Conservation (phyloP, 2,797 vertebrate genomes). For the Coccyzus lansbergi region DNA sequence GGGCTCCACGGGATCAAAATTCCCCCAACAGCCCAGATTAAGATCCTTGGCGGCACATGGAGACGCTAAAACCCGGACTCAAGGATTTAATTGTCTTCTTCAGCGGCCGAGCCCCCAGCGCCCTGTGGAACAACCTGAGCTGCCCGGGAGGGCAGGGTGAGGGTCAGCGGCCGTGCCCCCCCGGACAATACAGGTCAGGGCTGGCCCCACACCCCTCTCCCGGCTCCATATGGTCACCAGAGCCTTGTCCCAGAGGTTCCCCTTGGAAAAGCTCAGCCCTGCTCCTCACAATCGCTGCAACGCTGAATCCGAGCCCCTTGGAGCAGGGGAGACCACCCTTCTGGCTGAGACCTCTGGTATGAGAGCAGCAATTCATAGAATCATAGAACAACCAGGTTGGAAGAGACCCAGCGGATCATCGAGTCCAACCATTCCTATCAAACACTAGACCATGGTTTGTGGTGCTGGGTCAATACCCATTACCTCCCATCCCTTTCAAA, state of each 20-base stretch:
- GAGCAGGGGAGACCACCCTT: background rate
- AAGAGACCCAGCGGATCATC: too few relatives aligned
- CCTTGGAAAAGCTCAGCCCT: background rate
- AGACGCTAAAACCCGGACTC: conserved; percentile 38
- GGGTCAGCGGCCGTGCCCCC: background rate
- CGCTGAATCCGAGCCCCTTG: accelerated
- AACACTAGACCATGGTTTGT: too few relatives aligned
- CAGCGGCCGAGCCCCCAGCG: background rate
- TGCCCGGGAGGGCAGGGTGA: background rate
- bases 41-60: conserved; percentile 61
- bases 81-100: conserved; percentile 40
- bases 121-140: background rate
- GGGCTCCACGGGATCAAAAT: conserved; percentile 56
- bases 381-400: too few relatives aligned
- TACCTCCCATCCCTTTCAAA: too few relatives aligned
- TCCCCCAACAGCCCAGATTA: conserved; percentile 57
- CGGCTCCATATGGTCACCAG: conserved; percentile 14
- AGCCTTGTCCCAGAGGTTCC: conserved; percentile 1
- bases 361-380: accelerated
- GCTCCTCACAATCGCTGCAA: background rate
- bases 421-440: too few relatives aligned
- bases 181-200: conserved; percentile 16
- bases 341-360: accelerated
- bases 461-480: too few relatives aligned
- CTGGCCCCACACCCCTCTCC: background rate